Evolutionary conservation across 2,888 invertebrate genomes (phyloP), one percentile per base, ranked within the genome.

Genomic region (Heliconius aoede): DNA sequence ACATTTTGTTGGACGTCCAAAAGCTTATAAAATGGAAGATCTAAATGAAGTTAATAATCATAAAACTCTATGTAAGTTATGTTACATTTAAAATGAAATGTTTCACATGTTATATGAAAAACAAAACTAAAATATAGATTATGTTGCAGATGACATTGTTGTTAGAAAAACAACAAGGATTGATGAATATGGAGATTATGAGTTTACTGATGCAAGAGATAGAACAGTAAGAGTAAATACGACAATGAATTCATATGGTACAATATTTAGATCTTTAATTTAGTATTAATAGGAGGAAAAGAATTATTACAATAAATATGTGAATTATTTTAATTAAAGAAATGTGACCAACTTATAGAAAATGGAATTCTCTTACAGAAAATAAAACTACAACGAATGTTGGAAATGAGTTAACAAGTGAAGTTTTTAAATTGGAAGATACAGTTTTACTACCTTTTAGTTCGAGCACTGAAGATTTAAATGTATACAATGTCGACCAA

Each of bases 1-100:
- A 72, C 24, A 28, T 75, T 78, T 87, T 3, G 81, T 93, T 72
- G 93, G 92, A 75, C 86, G 93, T 80, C 91, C 89, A 5, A 91
- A 89, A 82, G 79, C 90, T 7, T 92, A 92, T 69, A 86, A 89
- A 58, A 82, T 92, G 60, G 89, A 90, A 78, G 91, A 93, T 18
- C 78, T 92, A 65, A 86, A 83, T 74, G 82, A 80, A 79, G 72
- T 76, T 62, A 82, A 83, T 7, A 81, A 83, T 62, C 82, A 79
- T 75, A 77, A 78, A 62, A 46, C n/a, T 30, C 84, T 86, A 81
- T 86, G 92, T 92, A 91, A 90, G 92, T 89, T 76, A 32, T 18
- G 28, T 9, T 60, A 5, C 11, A 55, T 46, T 76, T 78, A 58
- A 69, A 78, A 74, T 73, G 81, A 83, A 79, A 69, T 79, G 79